Evolutionary conservation across 2,888 invertebrate genomes (phyloP), one percentile per base, ranked within the genome.

Genomic region (Beris morrisii): DNA sequence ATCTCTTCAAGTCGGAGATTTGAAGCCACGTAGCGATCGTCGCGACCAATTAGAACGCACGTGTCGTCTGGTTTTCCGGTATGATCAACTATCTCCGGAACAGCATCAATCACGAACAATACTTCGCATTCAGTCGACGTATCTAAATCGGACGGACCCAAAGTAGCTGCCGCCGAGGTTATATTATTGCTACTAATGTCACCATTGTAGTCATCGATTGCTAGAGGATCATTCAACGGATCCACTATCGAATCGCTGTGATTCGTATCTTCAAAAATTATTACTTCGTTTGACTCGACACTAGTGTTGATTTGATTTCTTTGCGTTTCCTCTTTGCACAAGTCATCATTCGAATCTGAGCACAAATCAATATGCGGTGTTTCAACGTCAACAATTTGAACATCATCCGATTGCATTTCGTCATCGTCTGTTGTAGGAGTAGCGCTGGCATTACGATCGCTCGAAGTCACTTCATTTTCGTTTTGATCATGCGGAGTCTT

Each of bases 191-290:
- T 68, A 59, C 46, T 69, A 66, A 67, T 70, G 64, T 71, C 66
- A n/a, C 58, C 52, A 53, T 70, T 68, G 56, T 73, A 76, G 7
- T 78, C 78, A 55, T 79, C 80, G 52, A 81, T 75, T n/a, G 81
- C 81, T 67, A 81, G 68, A 0, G 81, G 81, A 75, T 81, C 81
- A 15, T 75, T 73, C 44, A 74, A 67, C 1, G 76, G 75, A 54
- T 80, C 80, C 11, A 73, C 73, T 6, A 75, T 68, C n/a, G 76
- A 75, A 4, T 72, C 71, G 69, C 76, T 78, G 1, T 77, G 71
- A 43, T 77, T 78, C 0, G 71, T 67, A 22, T 77, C 74, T 64
- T 73, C 72, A 6, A 78, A 52, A 46, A 78, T 77, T 57, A 78
- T 74, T 30, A 79, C 75, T 71, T 79, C 78, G 44, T 69, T 71